Percentiles rank a stretch among this genome's conserved stretches.
Conservation (phyloP, 2,113 vertebrate genomes). For the Marmota flaviventris region DNA sequence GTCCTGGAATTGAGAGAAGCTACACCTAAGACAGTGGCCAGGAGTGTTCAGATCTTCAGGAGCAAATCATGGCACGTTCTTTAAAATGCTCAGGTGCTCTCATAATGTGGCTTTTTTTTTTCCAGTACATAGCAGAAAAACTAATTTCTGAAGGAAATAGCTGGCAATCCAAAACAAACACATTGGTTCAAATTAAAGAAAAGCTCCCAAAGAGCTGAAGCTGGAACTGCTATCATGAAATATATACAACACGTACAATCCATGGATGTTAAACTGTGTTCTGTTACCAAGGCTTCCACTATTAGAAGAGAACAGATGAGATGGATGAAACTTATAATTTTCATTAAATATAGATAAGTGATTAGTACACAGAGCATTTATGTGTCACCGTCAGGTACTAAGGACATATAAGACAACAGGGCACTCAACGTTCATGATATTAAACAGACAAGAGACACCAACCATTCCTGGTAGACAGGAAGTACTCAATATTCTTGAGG, state of each 20-base stretch:
- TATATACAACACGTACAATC: background rate
- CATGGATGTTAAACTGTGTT: background rate
- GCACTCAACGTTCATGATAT: background rate
- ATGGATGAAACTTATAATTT: background rate
- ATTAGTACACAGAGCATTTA: background rate
- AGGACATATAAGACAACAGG: background rate
- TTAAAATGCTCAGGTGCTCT: background rate
- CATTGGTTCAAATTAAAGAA: background rate
- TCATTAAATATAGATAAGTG: background rate
- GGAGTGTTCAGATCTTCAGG: background rate
- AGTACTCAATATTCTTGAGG: background rate
- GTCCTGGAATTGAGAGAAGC: background rate
- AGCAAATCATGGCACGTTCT: background rate
- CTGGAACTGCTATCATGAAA: background rate
- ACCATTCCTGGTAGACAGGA: background rate
- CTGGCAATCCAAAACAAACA: background rate
- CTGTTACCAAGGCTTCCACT: background rate
- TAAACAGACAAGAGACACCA: background rate
- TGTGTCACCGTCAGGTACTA: background rate
- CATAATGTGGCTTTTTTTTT: background rate
- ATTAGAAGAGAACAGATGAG: background rate
- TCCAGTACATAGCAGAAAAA: background rate
- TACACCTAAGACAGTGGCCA: background rate
- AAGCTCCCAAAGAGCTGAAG: background rate
- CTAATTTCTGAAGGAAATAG: background rate